A percentile compares a stretch with the other conserved stretches of the same genome.
Evolutionary conservation across 2,888 invertebrate species (phyloP).

Genomic region (Silvanus unidentatus): DNA sequence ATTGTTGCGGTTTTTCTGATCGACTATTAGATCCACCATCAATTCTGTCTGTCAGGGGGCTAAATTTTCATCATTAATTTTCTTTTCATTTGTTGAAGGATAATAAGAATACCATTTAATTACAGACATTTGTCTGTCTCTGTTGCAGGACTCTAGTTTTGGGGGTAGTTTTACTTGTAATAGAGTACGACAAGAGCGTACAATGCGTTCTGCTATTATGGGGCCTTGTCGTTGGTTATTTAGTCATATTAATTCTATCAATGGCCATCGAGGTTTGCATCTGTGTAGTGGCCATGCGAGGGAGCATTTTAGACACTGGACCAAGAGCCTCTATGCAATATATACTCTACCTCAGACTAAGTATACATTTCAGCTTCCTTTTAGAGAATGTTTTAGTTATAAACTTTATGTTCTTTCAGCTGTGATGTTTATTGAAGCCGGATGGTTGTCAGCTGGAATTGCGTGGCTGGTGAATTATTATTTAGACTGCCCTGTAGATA

Average conservation of each 20-base stretch:
- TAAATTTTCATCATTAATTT: too few relatives aligned
- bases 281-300: constrained; percentile 69
- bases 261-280: constrained; percentile 65
- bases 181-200: constrained; percentile 51
- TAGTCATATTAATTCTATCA: constrained; percentile 53
- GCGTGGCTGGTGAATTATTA: constrained; percentile 67
- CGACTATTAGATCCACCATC: too few relatives aligned
- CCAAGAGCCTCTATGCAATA: constrained; percentile 71
- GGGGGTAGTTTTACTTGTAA: constrained; percentile 52
- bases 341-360: constrained; percentile 69
- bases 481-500: constrained; percentile 59
- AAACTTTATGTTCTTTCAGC: constrained; percentile 45
- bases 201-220: constrained; percentile 50
- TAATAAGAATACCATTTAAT: too few relatives aligned
- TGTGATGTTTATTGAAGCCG: constrained; percentile 66
- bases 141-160: constrained; percentile 55
- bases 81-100: too few relatives aligned
- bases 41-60: too few relatives aligned
- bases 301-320: constrained; percentile 71
- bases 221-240: constrained; percentile 58
- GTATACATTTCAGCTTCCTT: constrained; percentile 47
- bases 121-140: too few relatives aligned
- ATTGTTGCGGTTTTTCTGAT: too few relatives aligned
- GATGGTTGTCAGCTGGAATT: constrained; percentile 67
- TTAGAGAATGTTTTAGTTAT: constrained; percentile 3